Percentiles rank a stretch among this genome's conserved stretches.
These are phyloP conservation scores for Cheilinus undulatus DNA, from an alignment of 2,113 vertebrate species.

Conservation along the genomic window DNA sequence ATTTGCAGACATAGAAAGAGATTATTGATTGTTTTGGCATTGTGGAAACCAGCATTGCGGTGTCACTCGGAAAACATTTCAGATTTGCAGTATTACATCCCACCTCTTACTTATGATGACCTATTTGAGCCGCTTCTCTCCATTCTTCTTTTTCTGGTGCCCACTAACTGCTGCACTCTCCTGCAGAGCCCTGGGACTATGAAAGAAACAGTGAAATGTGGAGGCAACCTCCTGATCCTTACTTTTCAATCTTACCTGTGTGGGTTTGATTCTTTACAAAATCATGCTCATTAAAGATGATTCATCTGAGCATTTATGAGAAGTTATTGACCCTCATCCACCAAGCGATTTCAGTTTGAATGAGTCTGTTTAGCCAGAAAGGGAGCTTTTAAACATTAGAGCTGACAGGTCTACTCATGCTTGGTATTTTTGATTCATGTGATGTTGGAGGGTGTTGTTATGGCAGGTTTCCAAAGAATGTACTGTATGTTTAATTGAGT, in stretches of 20 bases:
- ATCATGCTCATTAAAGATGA: not conserved
- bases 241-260: conserved; percentile 10
- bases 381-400: not conserved
- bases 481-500: conserved; percentile 2
- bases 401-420: conserved; percentile 64
- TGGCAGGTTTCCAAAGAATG: conserved; percentile 38
- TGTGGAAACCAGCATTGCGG: not conserved
- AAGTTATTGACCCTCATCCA: not conserved
- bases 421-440: conserved; percentile 37
- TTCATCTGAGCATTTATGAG: not conserved
- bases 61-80: not conserved
- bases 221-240: not conserved
- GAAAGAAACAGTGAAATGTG: conserved; percentile 5
- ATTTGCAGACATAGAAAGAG: not conserved
- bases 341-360: not conserved
- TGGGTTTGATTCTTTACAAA: not conserved
- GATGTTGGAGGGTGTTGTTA: conserved; percentile 28
- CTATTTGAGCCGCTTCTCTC: not conserved
- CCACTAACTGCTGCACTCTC: conserved; percentile 5
- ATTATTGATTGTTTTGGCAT: not conserved
- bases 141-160: not conserved
- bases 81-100: not conserved
- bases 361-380: not conserved
- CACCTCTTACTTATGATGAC: conserved; percentile 2
- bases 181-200: conserved; percentile 8